These are phyloP conservation scores for Coelogynopora nodosa DNA, from an alignment of 2,888 invertebrate species.

Conservation along the genomic window DNA sequence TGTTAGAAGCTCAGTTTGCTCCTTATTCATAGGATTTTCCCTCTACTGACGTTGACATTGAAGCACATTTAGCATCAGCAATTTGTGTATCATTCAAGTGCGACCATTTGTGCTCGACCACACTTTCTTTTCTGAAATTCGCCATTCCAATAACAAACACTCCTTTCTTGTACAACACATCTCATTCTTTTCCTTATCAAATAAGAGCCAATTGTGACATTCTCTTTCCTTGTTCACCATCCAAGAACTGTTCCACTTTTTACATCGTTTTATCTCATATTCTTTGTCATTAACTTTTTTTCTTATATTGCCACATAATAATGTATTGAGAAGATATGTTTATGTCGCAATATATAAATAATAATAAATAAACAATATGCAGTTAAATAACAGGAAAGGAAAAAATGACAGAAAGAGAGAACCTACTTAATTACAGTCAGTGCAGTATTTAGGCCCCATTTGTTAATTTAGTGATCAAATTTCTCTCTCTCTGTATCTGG, in stretches of 20 bases:
- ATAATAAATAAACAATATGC: too few species aligned
- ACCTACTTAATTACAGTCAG: too few species aligned
- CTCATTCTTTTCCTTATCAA: not conserved
- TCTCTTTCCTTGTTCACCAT: not conserved
- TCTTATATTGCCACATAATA: not conserved
- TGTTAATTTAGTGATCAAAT: too few species aligned
- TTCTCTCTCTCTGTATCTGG: too few species aligned
- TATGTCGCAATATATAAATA: too few species aligned
- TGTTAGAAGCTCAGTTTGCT: not conserved
- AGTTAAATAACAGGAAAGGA: too few species aligned
- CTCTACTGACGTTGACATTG: not conserved
- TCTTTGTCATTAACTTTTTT: not conserved
- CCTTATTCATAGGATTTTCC: not conserved
- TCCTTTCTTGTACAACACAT: not conserved
- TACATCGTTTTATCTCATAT: not conserved
- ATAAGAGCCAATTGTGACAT: not conserved
- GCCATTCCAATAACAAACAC: not conserved
- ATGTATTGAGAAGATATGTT: not conserved
- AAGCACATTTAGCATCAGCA: not conserved
- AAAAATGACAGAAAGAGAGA: too few species aligned
- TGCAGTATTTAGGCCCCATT: too few species aligned
- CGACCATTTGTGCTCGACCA: too few species aligned
- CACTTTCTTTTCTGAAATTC: not conserved
- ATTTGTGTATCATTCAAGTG: not conserved
- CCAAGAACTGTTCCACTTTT: not conserved